Conservation (phyloP, 2,797 vertebrate species). For the Myripristis jacobus region DNA sequence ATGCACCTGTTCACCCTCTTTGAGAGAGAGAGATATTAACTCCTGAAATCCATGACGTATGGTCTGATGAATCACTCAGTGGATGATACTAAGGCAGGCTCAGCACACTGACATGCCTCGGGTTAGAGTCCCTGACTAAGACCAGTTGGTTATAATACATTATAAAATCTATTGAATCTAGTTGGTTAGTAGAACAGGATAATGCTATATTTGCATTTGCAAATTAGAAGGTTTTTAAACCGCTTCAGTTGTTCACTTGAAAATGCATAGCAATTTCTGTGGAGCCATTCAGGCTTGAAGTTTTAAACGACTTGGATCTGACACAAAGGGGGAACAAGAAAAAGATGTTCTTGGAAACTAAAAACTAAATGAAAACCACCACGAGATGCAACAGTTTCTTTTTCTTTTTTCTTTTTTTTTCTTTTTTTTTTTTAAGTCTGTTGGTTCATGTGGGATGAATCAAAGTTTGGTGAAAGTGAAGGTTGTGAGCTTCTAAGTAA, state of each 20-base stretch:
- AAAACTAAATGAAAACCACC: conserved; percentile 38
- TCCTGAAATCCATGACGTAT: neutral
- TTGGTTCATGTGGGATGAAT: conserved; percentile 1
- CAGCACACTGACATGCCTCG: conserved; percentile 7
- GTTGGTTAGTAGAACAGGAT: conserved; percentile 23
- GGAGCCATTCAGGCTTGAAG: conserved; percentile 20
- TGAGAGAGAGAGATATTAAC: conserved; percentile 8
- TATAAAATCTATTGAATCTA: conserved; percentile 35
- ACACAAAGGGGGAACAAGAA: conserved; percentile 44
- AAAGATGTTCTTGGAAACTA: conserved; percentile 34
- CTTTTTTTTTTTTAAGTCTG: conserved; percentile 19
- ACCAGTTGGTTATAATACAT: conserved; percentile 36
- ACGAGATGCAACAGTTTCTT: conserved; percentile 6
- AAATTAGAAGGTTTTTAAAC: conserved; percentile 67
- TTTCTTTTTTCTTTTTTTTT: conserved; percentile 26
- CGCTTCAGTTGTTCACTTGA: conserved; percentile 34
- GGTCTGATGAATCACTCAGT: conserved; percentile 31
- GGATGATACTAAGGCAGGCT: conserved; percentile 9
- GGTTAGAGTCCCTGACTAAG: conserved; percentile 27
- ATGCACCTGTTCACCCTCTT: conserved; percentile 67
- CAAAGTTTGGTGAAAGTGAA: conserved; percentile 32
- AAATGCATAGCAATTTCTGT: conserved; percentile 42
- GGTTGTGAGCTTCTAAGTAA: conserved; percentile 70
- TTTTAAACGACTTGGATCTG: conserved; percentile 51
- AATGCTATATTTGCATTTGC: conserved; percentile 58